Evolutionary conservation across 1,140 invertebrate genomes (phyloP).

Genomic region (Papilio machaon): DNA sequence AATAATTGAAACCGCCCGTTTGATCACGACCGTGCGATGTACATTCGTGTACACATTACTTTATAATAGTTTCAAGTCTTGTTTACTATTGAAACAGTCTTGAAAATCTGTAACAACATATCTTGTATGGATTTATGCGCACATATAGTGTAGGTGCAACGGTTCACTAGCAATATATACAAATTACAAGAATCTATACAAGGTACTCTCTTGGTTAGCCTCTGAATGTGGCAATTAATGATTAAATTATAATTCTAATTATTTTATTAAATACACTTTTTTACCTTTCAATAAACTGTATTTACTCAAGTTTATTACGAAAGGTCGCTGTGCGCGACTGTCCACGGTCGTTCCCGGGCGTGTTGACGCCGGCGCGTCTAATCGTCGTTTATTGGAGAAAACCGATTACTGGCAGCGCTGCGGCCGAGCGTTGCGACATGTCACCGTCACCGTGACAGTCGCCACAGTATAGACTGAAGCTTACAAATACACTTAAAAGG

Average conservation of each 20-base stretch:
- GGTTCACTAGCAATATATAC: too few species aligned
- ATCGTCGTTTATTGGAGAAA: constrained; percentile 81
- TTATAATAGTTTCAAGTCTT: not conserved
- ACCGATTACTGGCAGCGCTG: constrained; percentile 75
- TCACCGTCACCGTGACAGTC: constrained; percentile 55
- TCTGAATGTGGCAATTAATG: not conserved
- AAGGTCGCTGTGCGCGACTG: constrained; percentile 47
- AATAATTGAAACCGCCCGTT: constrained; percentile 78
- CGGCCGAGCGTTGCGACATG: constrained; percentile 77
- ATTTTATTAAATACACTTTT: not conserved
- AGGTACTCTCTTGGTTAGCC: not conserved
- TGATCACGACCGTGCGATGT: constrained; percentile 72
- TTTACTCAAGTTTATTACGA: constrained; percentile 6
- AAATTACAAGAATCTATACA: not conserved
- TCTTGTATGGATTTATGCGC: too few species aligned
- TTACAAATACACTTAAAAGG: not conserved
- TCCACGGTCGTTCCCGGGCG: constrained; percentile 60
- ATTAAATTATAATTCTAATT: not conserved
- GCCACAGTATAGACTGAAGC: not conserved
- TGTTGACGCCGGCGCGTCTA: constrained; percentile 81
- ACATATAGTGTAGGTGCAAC: too few species aligned
- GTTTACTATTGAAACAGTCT: not conserved
- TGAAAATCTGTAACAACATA: not conserved
- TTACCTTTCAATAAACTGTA: not conserved
- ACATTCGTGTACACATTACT: constrained; percentile 48